A percentile compares a stretch with the other conserved stretches of the same genome.
These are phyloP conservation scores for Cyprinus carpio DNA, from an alignment of 2,113 vertebrate genomes.

Conservation along the genomic window DNA sequence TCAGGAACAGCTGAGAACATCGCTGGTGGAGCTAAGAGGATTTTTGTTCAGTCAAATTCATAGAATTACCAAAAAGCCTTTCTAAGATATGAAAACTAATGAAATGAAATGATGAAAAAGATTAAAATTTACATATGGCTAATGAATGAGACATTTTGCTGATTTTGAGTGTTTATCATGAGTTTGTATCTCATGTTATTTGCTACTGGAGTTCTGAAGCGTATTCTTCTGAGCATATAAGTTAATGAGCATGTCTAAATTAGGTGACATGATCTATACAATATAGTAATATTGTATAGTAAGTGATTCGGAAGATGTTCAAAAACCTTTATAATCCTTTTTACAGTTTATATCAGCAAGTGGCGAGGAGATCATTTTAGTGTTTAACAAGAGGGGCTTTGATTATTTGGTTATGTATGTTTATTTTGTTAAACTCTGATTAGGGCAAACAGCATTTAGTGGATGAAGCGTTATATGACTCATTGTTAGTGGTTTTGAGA, in stretches of 20 bases:
- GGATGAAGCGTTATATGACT: slow-evolving; percentile 56
- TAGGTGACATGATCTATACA: slow-evolving; percentile 9
- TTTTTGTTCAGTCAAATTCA: slow-evolving; percentile 66
- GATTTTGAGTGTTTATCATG: neutral
- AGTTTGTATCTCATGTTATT: neutral
- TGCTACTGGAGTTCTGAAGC: neutral
- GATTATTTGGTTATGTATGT: slow-evolving; percentile 24
- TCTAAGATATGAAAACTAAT: slow-evolving; percentile 19
- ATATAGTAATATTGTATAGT: slow-evolving; percentile 25
- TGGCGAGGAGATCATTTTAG: neutral
- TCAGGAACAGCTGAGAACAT: slow-evolving; percentile 79
- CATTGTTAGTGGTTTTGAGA: slow-evolving; percentile 68
- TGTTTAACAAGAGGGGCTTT: slow-evolving; percentile 22
- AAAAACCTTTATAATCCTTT: neutral
- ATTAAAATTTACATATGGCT: neutral
- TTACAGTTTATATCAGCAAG: neutral
- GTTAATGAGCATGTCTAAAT: slow-evolving; percentile 4
- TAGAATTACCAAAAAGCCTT: slow-evolving; percentile 57
- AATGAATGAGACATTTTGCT: slow-evolving; percentile 28
- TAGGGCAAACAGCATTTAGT: slow-evolving; percentile 53
- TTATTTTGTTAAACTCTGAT: slow-evolving; percentile 44
- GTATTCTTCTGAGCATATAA: neutral
- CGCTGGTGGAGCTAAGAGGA: slow-evolving; percentile 73
- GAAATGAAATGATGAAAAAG: slow-evolving; percentile 21
- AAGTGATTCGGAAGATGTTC: neutral